Evolutionary conservation across 1,140 invertebrate species (phyloP).

Genomic region (Lordiphosa mommai): DNA sequence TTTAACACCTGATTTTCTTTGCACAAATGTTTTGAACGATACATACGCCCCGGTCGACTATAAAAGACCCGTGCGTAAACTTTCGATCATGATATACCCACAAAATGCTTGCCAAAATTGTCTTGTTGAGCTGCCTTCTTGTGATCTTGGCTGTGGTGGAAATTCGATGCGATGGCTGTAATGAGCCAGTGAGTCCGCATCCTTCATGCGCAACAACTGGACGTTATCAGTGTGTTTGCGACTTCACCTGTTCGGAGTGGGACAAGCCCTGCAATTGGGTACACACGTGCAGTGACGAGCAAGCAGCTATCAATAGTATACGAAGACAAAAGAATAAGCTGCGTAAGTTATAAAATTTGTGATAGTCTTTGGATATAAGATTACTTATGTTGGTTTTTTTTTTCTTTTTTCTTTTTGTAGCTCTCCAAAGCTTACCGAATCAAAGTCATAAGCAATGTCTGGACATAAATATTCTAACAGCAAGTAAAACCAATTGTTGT

Average conservation of each 20-base stretch:
- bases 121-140: background rate
- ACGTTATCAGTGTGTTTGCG: conserved; percentile 27
- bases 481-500: conserved; percentile 18
- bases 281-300: conserved; percentile 8
- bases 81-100: background rate
- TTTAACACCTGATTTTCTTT: background rate
- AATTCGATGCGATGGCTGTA: conserved; percentile 1
- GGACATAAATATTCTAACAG: conserved; percentile 17
- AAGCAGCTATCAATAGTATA: conserved; percentile 1
- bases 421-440: conserved; percentile 1
- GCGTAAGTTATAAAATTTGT: background rate
- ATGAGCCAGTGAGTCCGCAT: background rate
- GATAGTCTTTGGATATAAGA: background rate
- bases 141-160: background rate
- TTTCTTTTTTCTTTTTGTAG: background rate
- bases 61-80: background rate
- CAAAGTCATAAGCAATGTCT: conserved; percentile 9
- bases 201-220: background rate
- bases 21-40: conserved; percentile 1
- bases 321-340: conserved; percentile 9
- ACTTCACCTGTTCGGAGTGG: conserved; percentile 37
- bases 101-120: background rate
- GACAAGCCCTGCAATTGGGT: conserved; percentile 39
- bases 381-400: background rate
- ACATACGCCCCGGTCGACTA: background rate